These are phyloP conservation scores for Rhinogobius similis DNA, from an alignment of 2,113 vertebrate species.

Conservation along the genomic window DNA sequence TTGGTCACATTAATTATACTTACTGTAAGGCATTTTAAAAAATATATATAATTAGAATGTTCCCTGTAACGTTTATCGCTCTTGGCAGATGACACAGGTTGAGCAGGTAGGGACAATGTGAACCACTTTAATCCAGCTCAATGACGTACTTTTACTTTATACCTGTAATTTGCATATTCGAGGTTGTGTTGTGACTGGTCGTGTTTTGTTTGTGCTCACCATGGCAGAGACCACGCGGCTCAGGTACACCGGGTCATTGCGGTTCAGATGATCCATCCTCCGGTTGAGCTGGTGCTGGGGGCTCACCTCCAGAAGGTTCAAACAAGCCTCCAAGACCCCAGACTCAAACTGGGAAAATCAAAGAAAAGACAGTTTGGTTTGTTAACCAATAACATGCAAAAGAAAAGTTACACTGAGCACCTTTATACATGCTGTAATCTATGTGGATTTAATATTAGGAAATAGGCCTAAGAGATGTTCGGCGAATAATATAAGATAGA, in stretches of 20 bases:
- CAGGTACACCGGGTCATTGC: conserved; percentile 70
- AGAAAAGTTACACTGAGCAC: too few species aligned
- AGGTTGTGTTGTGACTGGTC: background rate
- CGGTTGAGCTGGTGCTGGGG: conserved; percentile 59
- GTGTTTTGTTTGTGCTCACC: conserved; percentile 53
- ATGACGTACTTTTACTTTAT: background rate
- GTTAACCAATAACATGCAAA: too few species aligned
- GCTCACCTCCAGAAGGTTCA: conserved; percentile 75
- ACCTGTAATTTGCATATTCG: background rate
- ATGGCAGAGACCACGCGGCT: conserved; percentile 78
- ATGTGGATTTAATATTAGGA: too few species aligned
- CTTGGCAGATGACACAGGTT: background rate
- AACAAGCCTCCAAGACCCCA: conserved; percentile 71
- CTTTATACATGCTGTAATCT: too few species aligned
- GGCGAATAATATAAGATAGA: too few species aligned
- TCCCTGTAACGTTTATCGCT: background rate
- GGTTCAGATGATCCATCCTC: conserved; percentile 54
- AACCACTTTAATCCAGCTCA: background rate
- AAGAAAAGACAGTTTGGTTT: background rate
- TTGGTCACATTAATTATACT: too few species aligned
- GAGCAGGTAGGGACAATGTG: background rate
- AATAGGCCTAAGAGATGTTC: too few species aligned
- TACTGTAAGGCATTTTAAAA: background rate
- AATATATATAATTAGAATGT: too few species aligned
- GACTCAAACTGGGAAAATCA: conserved; percentile 66